phyloP scores from a whole-genome alignment of 2,888 invertebrate species.

The Patella pellucida region DNA sequence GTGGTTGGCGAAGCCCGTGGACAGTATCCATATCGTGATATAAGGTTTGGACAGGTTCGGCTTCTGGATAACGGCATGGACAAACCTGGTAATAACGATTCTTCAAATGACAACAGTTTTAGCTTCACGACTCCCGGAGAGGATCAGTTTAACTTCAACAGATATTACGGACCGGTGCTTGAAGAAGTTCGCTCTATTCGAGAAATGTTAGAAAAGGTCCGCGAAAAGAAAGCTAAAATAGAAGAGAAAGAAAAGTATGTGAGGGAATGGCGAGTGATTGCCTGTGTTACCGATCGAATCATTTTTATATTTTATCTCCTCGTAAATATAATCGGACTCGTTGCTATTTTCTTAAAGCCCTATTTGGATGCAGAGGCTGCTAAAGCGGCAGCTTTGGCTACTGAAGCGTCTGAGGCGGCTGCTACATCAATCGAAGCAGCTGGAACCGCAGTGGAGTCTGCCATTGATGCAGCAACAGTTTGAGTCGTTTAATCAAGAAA shows the following conservation, averaged over 20 bases:
- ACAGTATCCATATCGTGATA: constrained; percentile 48
- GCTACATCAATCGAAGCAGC: not conserved
- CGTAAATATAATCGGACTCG: constrained; percentile 57
- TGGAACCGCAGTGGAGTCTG: not conserved
- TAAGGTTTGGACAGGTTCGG: constrained; percentile 44
- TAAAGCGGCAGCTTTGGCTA: not conserved
- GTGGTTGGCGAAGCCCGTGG: constrained; percentile 38
- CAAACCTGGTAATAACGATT: constrained; percentile 26
- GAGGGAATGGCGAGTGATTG: constrained; percentile 65
- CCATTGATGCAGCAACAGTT: too few relatives aligned
- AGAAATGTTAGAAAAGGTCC: constrained; percentile 60
- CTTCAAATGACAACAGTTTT: constrained; percentile 19
- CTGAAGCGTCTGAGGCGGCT: not conserved
- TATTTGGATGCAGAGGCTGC: not conserved
- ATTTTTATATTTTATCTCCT: constrained; percentile 63
- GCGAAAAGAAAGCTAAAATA: constrained; percentile 56
- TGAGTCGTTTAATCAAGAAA: too few relatives aligned
- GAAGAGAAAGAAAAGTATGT: constrained; percentile 58
- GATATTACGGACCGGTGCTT: constrained; percentile 27
- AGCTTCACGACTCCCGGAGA: constrained; percentile 8
- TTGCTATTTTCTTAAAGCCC: constrained; percentile 57
- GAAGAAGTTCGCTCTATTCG: constrained; percentile 61
- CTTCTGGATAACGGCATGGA: constrained; percentile 53
- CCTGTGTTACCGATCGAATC: constrained; percentile 62
- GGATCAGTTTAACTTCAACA: constrained; percentile 1